Percentiles rank a stretch among this genome's conserved stretches.
These are phyloP conservation scores for Psophia crepitans DNA, from an alignment of 2,113 vertebrate genomes.

Conservation along the genomic window DNA sequence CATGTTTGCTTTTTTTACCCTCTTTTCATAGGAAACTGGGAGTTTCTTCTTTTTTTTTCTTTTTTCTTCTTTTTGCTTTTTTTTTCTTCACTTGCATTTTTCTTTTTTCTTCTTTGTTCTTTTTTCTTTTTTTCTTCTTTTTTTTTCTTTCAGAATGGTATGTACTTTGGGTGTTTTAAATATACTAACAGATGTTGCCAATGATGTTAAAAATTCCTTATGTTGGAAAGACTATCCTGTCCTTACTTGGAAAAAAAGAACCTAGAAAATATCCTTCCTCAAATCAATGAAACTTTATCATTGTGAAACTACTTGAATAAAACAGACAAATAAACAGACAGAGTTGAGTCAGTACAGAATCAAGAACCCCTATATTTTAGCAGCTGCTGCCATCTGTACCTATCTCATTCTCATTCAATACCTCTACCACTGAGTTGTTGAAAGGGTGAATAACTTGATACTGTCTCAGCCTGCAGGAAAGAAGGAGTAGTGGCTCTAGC, in stretches of 20 bases:
- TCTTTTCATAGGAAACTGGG: not conserved
- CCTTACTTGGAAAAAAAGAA: not conserved
- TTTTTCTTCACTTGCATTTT: too few relatives aligned
- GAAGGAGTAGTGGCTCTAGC: not conserved
- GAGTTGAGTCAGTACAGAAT: not conserved
- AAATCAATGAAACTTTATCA: not conserved
- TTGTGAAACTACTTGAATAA: not conserved
- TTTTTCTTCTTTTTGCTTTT: not conserved
- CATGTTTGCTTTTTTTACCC: not conserved
- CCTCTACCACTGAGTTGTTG: constrained; percentile 34
- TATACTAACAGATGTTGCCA: not conserved
- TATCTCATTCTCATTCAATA: constrained; percentile 61
- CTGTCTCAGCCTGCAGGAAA: constrained; percentile 1
- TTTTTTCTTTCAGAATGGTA: not conserved
- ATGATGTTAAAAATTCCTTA: not conserved
- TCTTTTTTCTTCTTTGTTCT: too few relatives aligned
- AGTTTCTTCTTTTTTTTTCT: too few relatives aligned
- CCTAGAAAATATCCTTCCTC: not conserved
- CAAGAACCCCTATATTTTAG: not conserved
- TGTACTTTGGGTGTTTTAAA: not conserved
- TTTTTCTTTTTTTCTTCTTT: too few relatives aligned
- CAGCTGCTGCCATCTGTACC: constrained; percentile 71
- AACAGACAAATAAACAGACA: not conserved
- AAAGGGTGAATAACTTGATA: constrained; percentile 68
- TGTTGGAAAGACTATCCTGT: not conserved